A percentile compares a stretch with the other conserved stretches of the same genome.
Evolutionary conservation across 2,113 vertebrate species (phyloP).

Genomic region (Rhinolophus ferrumequinum): DNA sequence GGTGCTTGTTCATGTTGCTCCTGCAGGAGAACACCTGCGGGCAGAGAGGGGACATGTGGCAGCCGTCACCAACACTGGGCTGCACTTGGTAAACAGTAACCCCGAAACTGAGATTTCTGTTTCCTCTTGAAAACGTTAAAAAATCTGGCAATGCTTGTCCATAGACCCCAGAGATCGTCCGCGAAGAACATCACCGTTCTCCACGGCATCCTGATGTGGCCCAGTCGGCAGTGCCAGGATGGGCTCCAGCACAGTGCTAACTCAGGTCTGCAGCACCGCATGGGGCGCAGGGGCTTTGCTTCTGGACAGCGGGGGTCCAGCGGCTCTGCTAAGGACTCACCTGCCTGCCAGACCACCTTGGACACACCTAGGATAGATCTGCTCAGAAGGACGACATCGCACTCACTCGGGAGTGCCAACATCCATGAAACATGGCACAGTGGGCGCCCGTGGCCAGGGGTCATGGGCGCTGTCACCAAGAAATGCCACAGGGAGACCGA

Average conservation of each 20-base stretch:
- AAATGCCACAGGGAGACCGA: neutral
- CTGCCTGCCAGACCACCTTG: neutral
- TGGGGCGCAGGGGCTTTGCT: accelerated
- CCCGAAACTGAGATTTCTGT: neutral
- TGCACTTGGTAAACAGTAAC: accelerated
- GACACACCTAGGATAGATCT: neutral
- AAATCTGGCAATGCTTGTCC: accelerated
- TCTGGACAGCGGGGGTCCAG: neutral
- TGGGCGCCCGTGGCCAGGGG: neutral
- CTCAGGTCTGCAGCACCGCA: accelerated
- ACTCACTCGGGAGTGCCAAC: neutral
- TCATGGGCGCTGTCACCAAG: neutral
- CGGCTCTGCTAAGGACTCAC: accelerated
- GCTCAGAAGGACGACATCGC: neutral
- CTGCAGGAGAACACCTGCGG: slow-evolving; percentile 97
- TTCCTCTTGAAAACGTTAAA: neutral
- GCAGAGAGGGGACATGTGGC: neutral
- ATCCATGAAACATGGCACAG: neutral
- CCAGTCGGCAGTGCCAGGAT: accelerated
- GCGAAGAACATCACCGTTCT: neutral
- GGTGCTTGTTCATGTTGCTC: slow-evolving; percentile 99
- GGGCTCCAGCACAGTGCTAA: neutral
- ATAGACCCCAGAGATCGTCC: accelerated
- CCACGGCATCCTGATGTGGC: accelerated
- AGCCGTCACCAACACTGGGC: accelerated